Base-by-base conservation (phyloP, 2,888 invertebrate genomes). In the Anagyrus pseudococci region DNA sequence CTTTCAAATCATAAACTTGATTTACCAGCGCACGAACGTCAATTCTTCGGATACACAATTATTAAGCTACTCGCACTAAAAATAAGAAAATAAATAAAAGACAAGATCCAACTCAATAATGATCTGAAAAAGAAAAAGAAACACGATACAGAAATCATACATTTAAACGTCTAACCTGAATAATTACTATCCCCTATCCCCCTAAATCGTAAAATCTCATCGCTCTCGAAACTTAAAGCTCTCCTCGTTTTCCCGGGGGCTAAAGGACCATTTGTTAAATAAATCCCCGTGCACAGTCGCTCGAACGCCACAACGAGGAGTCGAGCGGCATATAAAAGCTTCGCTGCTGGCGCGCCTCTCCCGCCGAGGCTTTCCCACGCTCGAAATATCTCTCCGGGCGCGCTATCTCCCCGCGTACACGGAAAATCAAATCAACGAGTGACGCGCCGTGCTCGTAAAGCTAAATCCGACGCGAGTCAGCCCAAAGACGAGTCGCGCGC, bases 301-400 rank as follows among this genome's bases (percentile, higher is more conserved):
- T 17, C 26, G n/a, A n/a, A 19, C n/a, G 8, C 4, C 41, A 15
- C 41, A 43, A 15, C 6, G 29, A 10, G 10, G 19, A 8, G 48
- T 10, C 19, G 29, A 19, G 47, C 17, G 8, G 20, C 19, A 4
- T 19, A 43, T 19, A 43, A 43, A 43, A 19, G 19, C 17, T 17
- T 17, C 10, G 10, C 17, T 17, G 43, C 19, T 25, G 19, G 33
- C 26, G 17, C 53, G 41, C 41, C 10, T 17, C 41, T 41, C 25
- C 40, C 58, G 25, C 41, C 33, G n/a, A 33, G 33, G 4, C 60
- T 47, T 58, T 61, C 57, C 52, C 60, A 63, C 65, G 66, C 62
- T 62, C 61, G 52, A 58, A 56, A 69, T 69, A 68, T 69, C 70
- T 68, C 60, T 59, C 55, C 64, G 52, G 26, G 19, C 58, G 2